Percentiles rank a stretch among this genome's conserved stretches.
Conservation (phyloP, 2,113 vertebrate species). For the Apteryx owenii region DNA sequence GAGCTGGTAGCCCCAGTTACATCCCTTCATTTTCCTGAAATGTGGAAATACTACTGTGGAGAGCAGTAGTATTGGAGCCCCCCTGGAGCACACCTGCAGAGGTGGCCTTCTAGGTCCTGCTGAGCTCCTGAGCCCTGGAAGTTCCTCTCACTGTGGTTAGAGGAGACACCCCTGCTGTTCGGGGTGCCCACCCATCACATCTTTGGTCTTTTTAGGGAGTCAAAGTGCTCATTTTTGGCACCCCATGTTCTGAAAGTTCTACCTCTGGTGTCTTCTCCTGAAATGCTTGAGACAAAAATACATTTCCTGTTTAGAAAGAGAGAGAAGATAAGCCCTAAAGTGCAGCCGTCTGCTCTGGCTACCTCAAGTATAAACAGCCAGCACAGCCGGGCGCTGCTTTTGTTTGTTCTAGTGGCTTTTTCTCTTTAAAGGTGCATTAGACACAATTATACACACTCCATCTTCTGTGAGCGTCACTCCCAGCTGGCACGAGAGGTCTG, state of each 20-base stretch:
- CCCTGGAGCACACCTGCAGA: neutral
- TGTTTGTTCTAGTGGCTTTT: neutral
- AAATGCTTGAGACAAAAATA: neutral
- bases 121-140: neutral
- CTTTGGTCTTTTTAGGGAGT: neutral
- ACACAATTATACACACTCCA: neutral
- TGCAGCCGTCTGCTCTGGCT: neutral
- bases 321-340: neutral
- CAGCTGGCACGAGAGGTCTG: neutral
- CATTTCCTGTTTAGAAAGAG: constrained; percentile 62
- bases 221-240: neutral
- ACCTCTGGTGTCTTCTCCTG: constrained; percentile 34
- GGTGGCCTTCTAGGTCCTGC: neutral
- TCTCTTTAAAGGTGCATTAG: neutral
- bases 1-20: accelerated
- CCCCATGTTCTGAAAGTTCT: accelerated
- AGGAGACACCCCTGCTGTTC: neutral
- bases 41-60: neutral
- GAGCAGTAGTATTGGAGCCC: neutral
- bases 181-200: neutral
- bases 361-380: neutral
- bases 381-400: neutral
- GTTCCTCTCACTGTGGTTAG: accelerated
- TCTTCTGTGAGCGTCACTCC: neutral
- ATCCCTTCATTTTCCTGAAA: neutral